phyloP scores from a whole-genome alignment of 2,888 invertebrate species.

The Itoplectis maculator region DNA sequence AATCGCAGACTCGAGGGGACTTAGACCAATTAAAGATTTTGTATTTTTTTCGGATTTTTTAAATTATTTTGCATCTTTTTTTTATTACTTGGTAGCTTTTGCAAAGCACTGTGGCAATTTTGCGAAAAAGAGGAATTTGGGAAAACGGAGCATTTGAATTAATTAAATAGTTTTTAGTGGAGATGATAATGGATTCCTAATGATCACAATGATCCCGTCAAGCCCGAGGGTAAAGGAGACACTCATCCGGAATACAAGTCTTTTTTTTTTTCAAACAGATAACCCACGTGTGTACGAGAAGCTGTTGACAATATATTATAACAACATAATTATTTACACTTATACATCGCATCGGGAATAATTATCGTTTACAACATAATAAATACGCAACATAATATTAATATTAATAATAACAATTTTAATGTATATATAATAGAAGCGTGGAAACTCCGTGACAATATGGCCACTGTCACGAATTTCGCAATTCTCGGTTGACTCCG shows the following conservation, averaged over 20 bases:
- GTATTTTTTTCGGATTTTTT: not conserved
- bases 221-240: not conserved
- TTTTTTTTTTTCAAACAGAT: constrained; percentile 13
- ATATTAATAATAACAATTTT: too few species aligned
- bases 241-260: not conserved
- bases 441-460: constrained; percentile 42
- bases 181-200: not conserved
- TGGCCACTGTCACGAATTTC: constrained; percentile 1
- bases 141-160: too few species aligned
- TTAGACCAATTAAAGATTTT: not conserved
- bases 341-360: constrained; percentile 41
- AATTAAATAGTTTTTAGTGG: not conserved
- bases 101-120: too few species aligned
- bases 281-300: constrained; percentile 43
- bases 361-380: constrained; percentile 58
- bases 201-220: not conserved
- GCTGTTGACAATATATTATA: constrained; percentile 58
- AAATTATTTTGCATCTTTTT: not conserved
- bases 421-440: constrained; percentile 49
- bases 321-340: constrained; percentile 65
- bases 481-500: constrained; percentile 40
- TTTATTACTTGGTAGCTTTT: not conserved
- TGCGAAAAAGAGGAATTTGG: too few species aligned
- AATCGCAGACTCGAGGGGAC: not conserved
- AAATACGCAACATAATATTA: constrained; percentile 46